These are phyloP conservation scores for Sceloporus undulatus DNA, from an alignment of 2,113 vertebrate genomes.

Conservation along the genomic window DNA sequence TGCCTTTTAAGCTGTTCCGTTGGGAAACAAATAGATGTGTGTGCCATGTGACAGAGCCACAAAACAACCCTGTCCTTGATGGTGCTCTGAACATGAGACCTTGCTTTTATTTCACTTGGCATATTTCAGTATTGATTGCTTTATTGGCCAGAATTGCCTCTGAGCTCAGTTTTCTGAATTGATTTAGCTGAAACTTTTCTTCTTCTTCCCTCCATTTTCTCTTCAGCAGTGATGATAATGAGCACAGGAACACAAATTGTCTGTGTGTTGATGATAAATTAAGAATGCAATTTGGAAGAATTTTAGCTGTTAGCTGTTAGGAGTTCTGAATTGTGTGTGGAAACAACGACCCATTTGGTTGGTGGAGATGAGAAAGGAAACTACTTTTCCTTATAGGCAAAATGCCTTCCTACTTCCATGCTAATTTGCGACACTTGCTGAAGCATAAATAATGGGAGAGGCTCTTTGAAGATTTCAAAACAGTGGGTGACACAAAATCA, in stretches of 20 bases:
- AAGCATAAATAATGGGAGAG: neutral
- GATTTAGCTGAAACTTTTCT: neutral
- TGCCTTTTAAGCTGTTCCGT: neutral
- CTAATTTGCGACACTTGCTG: neutral
- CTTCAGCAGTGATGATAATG: neutral
- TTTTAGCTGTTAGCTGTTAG: neutral
- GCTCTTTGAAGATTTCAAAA: neutral
- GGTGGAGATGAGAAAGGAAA: neutral
- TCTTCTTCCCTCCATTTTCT: neutral
- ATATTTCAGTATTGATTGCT: constrained; percentile 4
- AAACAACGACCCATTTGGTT: neutral
- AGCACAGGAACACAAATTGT: neutral
- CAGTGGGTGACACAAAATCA: too few relatives aligned
- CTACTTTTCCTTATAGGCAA: neutral
- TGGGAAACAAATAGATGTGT: neutral
- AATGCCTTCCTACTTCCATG: neutral
- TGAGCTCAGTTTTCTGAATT: neutral
- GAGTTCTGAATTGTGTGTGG: neutral
- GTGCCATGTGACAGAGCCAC: neutral
- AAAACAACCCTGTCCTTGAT: neutral
- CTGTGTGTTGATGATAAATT: neutral
- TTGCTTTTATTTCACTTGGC: neutral
- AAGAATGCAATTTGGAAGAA: neutral
- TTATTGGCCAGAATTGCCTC: neutral
- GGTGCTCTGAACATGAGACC: neutral